Conservation (phyloP, 2,888 invertebrate species). For the Octonoba sinensis region DNA sequence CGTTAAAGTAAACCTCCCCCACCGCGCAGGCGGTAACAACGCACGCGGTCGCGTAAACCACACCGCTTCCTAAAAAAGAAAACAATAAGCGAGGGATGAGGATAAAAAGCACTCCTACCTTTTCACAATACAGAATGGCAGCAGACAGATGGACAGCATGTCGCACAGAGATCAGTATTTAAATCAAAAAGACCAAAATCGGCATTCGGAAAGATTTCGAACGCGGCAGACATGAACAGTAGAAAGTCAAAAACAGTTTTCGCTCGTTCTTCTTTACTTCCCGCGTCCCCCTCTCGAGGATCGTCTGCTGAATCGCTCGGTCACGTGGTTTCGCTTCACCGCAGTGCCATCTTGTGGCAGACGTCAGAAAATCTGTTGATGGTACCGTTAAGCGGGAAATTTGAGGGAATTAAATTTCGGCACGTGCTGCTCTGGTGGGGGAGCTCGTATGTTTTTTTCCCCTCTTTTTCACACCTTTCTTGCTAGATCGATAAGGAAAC, state of each 20-base stretch:
- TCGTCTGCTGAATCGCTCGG: slow-evolving; percentile 46
- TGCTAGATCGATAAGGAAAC: not conserved
- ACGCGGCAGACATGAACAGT: slow-evolving; percentile 43
- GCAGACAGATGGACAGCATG: slow-evolving; percentile 42
- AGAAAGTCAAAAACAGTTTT: slow-evolving; percentile 64
- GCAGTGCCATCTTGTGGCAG: slow-evolving; percentile 50
- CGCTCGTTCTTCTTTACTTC: slow-evolving; percentile 49
- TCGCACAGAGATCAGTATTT: slow-evolving; percentile 32
- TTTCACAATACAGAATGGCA: slow-evolving; percentile 15
- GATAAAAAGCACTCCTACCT: slow-evolving; percentile 28
- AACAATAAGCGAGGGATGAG: slow-evolving; percentile 22
- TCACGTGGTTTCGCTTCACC: slow-evolving; percentile 37
- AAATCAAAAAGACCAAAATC: slow-evolving; percentile 33
- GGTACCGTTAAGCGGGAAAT: slow-evolving; percentile 43
- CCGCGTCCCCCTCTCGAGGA: slow-evolving; percentile 27
- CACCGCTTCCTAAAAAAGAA: slow-evolving; percentile 20
- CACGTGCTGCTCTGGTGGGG: slow-evolving; percentile 33
- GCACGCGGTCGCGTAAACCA: slow-evolving; percentile 38
- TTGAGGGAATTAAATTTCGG: slow-evolving; percentile 50
- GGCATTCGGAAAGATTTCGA: slow-evolving; percentile 23
- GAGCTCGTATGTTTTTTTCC: not conserved
- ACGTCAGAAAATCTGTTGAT: slow-evolving; percentile 18
- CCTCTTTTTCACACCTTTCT: not conserved
- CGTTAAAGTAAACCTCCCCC: slow-evolving; percentile 49
- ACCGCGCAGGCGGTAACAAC: slow-evolving; percentile 47